A percentile compares a stretch with the other conserved stretches of the same genome.
These are phyloP conservation scores for Clavelina lepadiformis DNA, from an alignment of 23 tunicate species.

Conservation along the genomic window DNA sequence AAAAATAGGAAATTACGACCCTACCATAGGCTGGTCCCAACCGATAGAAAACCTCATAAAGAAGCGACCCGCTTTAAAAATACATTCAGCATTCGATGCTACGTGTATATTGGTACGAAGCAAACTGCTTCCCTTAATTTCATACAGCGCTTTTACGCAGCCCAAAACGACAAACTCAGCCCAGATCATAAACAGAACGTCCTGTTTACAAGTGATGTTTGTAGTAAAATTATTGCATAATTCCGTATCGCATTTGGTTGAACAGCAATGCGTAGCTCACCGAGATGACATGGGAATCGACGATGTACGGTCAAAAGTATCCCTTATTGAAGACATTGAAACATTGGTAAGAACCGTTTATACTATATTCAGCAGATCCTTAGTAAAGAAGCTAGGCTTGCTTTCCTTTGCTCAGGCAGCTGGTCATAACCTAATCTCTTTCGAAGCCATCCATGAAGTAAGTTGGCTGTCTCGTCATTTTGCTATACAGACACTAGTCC, in stretches of 20 bases:
- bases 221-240: slow-evolving; percentile 28
- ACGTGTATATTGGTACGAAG: no score
- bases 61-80: no score
- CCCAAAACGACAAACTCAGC: no score
- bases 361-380: slow-evolving; percentile 16
- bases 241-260: slow-evolving; percentile 16
- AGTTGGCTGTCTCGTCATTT: slow-evolving; percentile 44
- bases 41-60: no score
- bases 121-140: no score
- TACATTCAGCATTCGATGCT: no score
- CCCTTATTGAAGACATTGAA: slow-evolving; percentile 37
- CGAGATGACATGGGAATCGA: slow-evolving; percentile 34
- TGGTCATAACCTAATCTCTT: slow-evolving; percentile 33
- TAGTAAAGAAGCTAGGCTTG: slow-evolving; percentile 15
- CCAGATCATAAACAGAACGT: no score
- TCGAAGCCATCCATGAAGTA: slow-evolving; percentile 33
- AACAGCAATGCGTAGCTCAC: slow-evolving; percentile 48
- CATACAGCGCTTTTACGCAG: no score
- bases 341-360: slow-evolving; percentile 23
- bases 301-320: slow-evolving; percentile 28
- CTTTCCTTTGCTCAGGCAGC: slow-evolving; percentile 35
- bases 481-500: slow-evolving; percentile 22
- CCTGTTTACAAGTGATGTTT: slow-evolving; percentile 34
- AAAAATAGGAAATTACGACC: no score
- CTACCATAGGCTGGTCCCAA: no score